Conservation (phyloP, 2,888 invertebrate species). For the Operophtera brumata region DNA sequence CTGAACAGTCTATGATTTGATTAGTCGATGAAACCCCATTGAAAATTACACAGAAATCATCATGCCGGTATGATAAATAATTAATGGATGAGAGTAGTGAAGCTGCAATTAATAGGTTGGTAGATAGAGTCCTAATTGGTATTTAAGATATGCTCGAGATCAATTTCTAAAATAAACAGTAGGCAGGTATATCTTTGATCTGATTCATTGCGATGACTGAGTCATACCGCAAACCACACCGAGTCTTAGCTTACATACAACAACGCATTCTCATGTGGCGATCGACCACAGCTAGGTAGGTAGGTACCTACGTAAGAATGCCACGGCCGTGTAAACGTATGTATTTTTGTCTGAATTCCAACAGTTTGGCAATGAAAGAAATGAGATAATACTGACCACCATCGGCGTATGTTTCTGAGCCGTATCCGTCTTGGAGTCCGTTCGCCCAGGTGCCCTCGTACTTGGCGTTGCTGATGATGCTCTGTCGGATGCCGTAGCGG, state of each 20-base stretch:
- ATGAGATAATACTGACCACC: constrained; percentile 88
- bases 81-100: too few species aligned
- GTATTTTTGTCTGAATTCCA: constrained; percentile 65
- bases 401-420: constrained; percentile 99
- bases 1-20: too few species aligned
- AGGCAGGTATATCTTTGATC: too few species aligned
- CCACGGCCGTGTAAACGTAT: constrained; percentile 63
- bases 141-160: too few species aligned
- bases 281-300: constrained; percentile 34
- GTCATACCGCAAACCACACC: constrained; percentile 1
- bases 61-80: too few species aligned
- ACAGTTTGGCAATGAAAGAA: constrained; percentile 61
- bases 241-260: constrained; percentile 32
- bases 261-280: constrained; percentile 43
- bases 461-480: constrained; percentile 96
- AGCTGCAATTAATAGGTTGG: too few species aligned
- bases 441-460: constrained; percentile 99
- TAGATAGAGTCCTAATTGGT: too few species aligned
- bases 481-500: constrained; percentile 98
- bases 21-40: too few species aligned
- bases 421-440: constrained; percentile 99
- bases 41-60: too few species aligned
- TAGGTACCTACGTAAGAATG: constrained; percentile 46
- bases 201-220: constrained; percentile 11
- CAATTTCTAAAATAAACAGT: not conserved